Base-by-base conservation (phyloP, 2,797 vertebrate genomes). In the Uromys caudimaculatus region DNA sequence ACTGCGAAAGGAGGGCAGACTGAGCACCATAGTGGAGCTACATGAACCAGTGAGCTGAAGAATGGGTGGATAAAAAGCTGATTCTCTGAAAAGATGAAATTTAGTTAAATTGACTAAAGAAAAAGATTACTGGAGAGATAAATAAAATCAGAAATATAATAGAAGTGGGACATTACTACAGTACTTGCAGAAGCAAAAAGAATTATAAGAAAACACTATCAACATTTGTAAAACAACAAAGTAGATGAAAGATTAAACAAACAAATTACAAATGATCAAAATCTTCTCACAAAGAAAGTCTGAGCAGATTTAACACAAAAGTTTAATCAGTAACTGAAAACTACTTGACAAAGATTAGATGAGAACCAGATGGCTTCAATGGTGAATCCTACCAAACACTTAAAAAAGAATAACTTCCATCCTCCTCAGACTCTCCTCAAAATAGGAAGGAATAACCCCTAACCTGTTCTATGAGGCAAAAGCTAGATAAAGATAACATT, bases 91-190 rank as follows among this genome's bases (percentile, higher is more conserved):
- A 95, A 87, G 13, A 67, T 38, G 14, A 77, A 76, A 52, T 81
- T 86, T 95, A 35, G 64, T 92, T 94, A 73, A 58, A 58, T 41
- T 60, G 44, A 67, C 23, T 35, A 56, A 92, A 56, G 24, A 73
- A 84, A 84, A 76, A 76, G 85, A 14, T 60, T 23, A 73, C 50
- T 17, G 78, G 14, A 50, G 23, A 83, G 78, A 92, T 71, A 82
- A 91, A 2, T 69, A 44, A 96, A 95, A 77, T 87, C 19, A 84
- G 62, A 95, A 92, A 79, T 81, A 41, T 82, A 97, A 89, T 52
- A 77, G 29, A 32, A 62, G 4, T 64, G 17, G 17, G 27, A 8
- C 41, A 60, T 93, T 81, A 62, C 62, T 90, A 90, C 56, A 24
- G 35, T 88, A 7, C 1, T 87, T 89, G 93, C 13, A 89, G 27